phyloP scores from a whole-genome alignment of 2,888 invertebrate species.

The Drosophila koepferae region DNA sequence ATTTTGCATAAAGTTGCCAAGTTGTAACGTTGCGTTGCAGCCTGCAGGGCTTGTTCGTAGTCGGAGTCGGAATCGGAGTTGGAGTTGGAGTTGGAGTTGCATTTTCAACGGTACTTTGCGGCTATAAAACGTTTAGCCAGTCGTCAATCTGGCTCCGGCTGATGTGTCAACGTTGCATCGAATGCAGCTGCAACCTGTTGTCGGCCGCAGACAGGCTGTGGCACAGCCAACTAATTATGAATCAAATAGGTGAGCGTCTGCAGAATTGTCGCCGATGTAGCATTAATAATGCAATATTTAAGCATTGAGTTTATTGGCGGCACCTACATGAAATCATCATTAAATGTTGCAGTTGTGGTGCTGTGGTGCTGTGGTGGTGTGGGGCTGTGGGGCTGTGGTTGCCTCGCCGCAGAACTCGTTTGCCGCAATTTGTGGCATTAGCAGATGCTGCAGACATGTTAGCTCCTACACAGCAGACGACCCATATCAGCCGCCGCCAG shows the following conservation, averaged over 20 bases:
- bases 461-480: slow-evolving; percentile 59
- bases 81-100: slow-evolving; percentile 1
- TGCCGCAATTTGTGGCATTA: slow-evolving; percentile 76
- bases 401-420: slow-evolving; percentile 57
- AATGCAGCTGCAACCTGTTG: slow-evolving; percentile 65
- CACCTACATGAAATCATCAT: slow-evolving; percentile 79
- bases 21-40: slow-evolving; percentile 62
- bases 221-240: slow-evolving; percentile 70
- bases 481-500: slow-evolving; percentile 56
- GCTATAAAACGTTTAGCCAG: slow-evolving; percentile 76
- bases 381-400: slow-evolving; percentile 1
- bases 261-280: slow-evolving; percentile 36
- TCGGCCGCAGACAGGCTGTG: slow-evolving; percentile 9
- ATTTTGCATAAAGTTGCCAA: slow-evolving; percentile 72
- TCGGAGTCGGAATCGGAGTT: slow-evolving; percentile 34
- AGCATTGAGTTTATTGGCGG: slow-evolving; percentile 78
- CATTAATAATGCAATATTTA: slow-evolving; percentile 78
- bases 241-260: slow-evolving; percentile 61
- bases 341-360: slow-evolving; percentile 55
- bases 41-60: slow-evolving; percentile 41
- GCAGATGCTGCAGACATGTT: slow-evolving; percentile 61
- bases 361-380: not conserved
- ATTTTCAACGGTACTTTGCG: slow-evolving; percentile 73
- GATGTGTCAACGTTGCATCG: slow-evolving; percentile 45
- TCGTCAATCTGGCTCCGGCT: slow-evolving; percentile 35